Conservation (phyloP, 2,113 vertebrate species). For the Cebidichthys violaceus region DNA sequence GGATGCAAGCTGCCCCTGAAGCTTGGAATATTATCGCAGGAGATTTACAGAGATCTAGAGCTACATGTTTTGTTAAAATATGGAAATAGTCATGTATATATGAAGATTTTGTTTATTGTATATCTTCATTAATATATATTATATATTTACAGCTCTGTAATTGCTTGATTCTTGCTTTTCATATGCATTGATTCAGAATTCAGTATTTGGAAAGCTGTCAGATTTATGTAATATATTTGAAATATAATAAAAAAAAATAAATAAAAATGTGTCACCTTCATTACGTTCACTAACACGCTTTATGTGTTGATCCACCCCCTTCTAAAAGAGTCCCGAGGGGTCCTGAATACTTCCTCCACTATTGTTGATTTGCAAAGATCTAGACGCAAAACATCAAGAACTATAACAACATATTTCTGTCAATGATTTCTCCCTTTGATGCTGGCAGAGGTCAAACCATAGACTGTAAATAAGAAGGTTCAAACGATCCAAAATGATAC, state of each 20-base stretch:
- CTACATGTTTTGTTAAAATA: not conserved
- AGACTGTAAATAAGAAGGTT: not conserved
- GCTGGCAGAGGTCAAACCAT: not conserved
- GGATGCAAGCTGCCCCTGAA: not conserved
- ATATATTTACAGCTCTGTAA: not conserved
- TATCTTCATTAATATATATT: not conserved
- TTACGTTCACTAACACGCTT: no score
- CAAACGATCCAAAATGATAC: not conserved
- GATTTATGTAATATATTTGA: not conserved
- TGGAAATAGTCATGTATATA: not conserved
- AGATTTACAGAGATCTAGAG: no score
- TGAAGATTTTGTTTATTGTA: not conserved
- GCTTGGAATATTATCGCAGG: not conserved
- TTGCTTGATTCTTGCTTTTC: not conserved
- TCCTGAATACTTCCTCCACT: not conserved
- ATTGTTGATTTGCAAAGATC: not conserved
- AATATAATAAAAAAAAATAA: no score
- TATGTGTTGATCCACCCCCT: no score
- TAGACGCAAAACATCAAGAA: not conserved
- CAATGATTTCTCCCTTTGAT: conserved; percentile 14
- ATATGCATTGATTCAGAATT: not conserved
- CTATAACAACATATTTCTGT: not conserved
- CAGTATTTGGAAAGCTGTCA: not conserved
- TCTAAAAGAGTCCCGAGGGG: no score
- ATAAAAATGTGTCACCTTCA: no score